Percentiles rank a stretch among this genome's conserved stretches.
phyloP scores from a whole-genome alignment of 2,888 invertebrate species.

The Stenurella melanura region DNA sequence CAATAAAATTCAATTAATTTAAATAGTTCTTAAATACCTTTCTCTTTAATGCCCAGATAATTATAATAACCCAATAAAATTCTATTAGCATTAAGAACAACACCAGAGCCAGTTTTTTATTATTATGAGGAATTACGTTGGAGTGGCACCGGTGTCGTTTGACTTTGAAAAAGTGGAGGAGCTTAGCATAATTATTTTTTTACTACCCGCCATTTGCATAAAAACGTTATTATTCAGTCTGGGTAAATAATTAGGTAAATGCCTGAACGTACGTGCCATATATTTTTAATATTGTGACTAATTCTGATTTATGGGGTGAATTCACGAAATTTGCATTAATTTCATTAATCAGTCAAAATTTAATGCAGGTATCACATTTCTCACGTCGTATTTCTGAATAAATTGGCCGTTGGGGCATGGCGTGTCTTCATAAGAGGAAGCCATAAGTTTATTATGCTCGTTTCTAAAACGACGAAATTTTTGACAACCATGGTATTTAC shows the following conservation, averaged over 20 bases:
- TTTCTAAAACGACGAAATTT: too few relatives aligned
- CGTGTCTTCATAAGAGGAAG: background rate
- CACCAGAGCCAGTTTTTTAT: background rate
- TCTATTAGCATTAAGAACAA: background rate
- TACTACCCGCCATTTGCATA: slow-evolving; percentile 38
- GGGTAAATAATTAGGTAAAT: slow-evolving; percentile 36
- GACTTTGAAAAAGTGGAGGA: slow-evolving; percentile 24
- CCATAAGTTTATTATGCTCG: too few relatives aligned
- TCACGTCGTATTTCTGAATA: background rate
- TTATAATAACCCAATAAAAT: background rate
- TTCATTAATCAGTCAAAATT: slow-evolving; percentile 1
- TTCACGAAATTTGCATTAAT: slow-evolving; percentile 21
- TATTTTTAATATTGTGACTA: slow-evolving; percentile 31
- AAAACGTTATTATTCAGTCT: slow-evolving; percentile 39
- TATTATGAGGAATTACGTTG: slow-evolving; percentile 10
- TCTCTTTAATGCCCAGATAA: background rate
- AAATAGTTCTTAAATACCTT: background rate
- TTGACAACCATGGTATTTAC: too few relatives aligned
- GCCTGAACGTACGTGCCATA: background rate
- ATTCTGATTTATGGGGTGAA: slow-evolving; percentile 32
- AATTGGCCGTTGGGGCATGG: background rate
- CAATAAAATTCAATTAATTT: background rate
- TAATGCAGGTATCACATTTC: slow-evolving; percentile 16
- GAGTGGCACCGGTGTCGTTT: slow-evolving; percentile 19
- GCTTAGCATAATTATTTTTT: slow-evolving; percentile 30